phyloP scores from a whole-genome alignment of 2,113 vertebrate genomes.

The Burhinus bistriatus region DNA sequence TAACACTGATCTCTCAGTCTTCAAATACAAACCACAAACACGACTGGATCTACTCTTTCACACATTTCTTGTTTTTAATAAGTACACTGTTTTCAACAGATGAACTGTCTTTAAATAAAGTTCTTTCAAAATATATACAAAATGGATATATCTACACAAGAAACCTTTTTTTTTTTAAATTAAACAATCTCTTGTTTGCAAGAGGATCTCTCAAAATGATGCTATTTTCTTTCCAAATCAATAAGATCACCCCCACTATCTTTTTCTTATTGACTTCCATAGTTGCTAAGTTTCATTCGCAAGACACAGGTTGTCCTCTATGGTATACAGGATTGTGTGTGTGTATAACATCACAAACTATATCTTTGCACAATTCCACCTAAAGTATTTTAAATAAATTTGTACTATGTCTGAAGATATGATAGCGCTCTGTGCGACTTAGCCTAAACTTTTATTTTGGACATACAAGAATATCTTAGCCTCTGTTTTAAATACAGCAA shows the following conservation, averaged over 20 bases:
- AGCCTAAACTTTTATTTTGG: background rate
- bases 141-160: background rate
- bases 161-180: background rate
- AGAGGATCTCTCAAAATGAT: background rate
- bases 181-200: background rate
- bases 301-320: background rate
- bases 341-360: background rate
- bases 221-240: background rate
- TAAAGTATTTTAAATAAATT: background rate
- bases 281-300: background rate
- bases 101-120: background rate
- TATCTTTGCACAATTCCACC: background rate
- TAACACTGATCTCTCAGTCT: background rate
- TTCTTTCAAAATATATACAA: background rate
- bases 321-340: fast-evolving
- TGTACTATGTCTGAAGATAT: background rate
- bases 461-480: background rate
- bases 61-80: background rate
- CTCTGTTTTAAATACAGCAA: background rate
- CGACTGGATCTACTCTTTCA: background rate
- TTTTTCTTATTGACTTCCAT: background rate
- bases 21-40: background rate
- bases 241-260: background rate
- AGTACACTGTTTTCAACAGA: background rate
- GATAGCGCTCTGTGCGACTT: background rate